Base-by-base conservation (phyloP, 2,888 invertebrate genomes). In the Dynastes hyllus region DNA sequence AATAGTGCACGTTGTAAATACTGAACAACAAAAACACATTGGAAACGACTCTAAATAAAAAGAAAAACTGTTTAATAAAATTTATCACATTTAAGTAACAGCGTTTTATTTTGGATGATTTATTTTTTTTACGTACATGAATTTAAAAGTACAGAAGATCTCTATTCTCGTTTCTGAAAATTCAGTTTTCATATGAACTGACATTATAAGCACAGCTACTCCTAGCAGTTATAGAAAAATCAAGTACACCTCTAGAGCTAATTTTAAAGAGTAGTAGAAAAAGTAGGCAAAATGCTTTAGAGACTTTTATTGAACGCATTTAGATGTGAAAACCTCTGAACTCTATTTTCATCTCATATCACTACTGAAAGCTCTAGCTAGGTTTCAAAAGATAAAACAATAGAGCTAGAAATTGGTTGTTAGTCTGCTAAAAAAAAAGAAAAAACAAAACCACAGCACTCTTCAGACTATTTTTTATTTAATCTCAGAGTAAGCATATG, bases 361-460 rank as follows among this genome's bases (percentile, higher is more conserved):
- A 29, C 63, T 63, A 63, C 63, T 63, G 32, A 63, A 63, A 63
- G 63, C 63, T 63, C 63, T 63, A 63, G 29, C 63, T 63, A 63
- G 13, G 27, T 32, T 63, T 63, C 63, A 63, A 32, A 13, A 8
- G 13, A 32, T 37, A 37, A 63, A 22, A 63, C 22, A 32, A 16
- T 22, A 58, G 22, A 63, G 29, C 63, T 63, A 63, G 32, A 32
- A 32, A 37, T 8, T 45, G 8, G 11, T 40, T 16, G 71, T 73
- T 73, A 73, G 73, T 73, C 40, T 40, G n/a, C 22, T 9, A 69
- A 69, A 58, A 37, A 58, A 70, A 45, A 37, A 5, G 3, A 40
- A 58, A 58, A 16, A 73, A 73, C 40, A 58, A 58, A 16, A 73
- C 58, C 55, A 71, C 55, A 58, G 11, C 73, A 73, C 73, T 40